These are phyloP conservation scores for Onychostoma macrolepis DNA, from an alignment of 2,113 vertebrate genomes.

Conservation along the genomic window DNA sequence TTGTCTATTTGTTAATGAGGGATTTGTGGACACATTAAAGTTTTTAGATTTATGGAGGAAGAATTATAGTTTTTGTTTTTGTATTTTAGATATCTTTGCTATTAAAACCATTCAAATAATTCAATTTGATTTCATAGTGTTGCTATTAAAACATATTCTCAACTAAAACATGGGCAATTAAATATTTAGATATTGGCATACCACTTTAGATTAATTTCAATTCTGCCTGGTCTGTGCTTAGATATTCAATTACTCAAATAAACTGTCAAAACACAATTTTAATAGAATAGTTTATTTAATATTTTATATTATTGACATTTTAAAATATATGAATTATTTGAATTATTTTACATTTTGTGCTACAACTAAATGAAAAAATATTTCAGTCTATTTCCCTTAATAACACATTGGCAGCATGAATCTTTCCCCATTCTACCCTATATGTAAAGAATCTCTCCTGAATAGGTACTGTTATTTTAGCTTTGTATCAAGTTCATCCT, in stretches of 20 bases:
- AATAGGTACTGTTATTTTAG: not conserved
- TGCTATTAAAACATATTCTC: not conserved
- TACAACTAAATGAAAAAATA: no score
- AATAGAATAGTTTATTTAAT: not conserved
- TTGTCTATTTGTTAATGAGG: no score
- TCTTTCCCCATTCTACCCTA: not conserved
- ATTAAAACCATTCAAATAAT: not conserved
- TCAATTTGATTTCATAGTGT: not conserved
- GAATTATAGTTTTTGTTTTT: no score
- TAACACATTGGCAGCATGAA: no score
- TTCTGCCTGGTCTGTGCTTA: not conserved
- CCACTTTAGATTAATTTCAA: no score
- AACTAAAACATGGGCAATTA: not conserved
- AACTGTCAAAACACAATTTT: not conserved
- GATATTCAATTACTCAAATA: not conserved
- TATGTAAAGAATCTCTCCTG: not conserved
- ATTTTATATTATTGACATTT: not conserved
- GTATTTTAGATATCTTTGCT: not conserved
- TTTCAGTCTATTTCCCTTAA: no score
- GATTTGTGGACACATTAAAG: not conserved
- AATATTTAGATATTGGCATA: not conserved
- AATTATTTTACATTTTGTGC: no score
- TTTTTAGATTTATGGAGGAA: not conserved
- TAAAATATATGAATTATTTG: no score
- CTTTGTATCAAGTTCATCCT: conserved; percentile 2